These are phyloP conservation scores for Orchestes rusci DNA, from an alignment of 2,888 invertebrate species.

Conservation along the genomic window DNA sequence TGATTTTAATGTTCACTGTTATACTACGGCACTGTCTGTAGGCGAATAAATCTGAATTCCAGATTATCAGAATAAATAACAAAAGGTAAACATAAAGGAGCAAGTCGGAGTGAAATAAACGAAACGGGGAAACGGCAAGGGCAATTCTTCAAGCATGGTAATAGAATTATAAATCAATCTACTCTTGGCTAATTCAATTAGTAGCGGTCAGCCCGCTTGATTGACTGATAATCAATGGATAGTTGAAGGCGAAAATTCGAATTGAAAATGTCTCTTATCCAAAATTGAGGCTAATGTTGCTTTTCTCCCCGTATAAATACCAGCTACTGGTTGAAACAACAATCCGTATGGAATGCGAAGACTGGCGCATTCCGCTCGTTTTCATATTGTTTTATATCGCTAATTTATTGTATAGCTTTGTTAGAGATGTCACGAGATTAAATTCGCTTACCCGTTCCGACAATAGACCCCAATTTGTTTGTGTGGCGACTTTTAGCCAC, in stretches of 20 bases:
- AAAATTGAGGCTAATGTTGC: too few species aligned
- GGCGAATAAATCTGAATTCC: conserved; percentile 11
- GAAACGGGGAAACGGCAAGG: conserved; percentile 11
- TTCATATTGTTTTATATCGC: conserved; percentile 45
- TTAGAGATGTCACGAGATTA: conserved; percentile 41
- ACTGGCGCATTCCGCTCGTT: conserved; percentile 41
- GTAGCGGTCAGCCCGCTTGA: conserved; percentile 28
- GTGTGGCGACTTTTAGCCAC: conserved; percentile 13
- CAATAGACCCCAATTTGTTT: conserved; percentile 20
- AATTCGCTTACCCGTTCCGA: conserved; percentile 31
- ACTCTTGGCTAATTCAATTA: conserved; percentile 32
- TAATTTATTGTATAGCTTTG: conserved; percentile 45
- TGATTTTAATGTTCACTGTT: too few species aligned
- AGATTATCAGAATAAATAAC: conserved; percentile 14
- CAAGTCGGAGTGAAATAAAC: conserved; percentile 10
- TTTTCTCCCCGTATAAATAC: too few species aligned
- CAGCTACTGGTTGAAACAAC: too few species aligned
- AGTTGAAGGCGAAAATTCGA: conserved; percentile 14
- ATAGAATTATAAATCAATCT: conserved; percentile 33
- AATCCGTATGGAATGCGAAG: conserved; percentile 44
- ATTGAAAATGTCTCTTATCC: too few species aligned
- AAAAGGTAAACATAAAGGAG: conserved; percentile 18
- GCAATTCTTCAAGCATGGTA: conserved; percentile 31
- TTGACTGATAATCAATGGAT: conserved; percentile 25
- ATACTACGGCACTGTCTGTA: conserved; percentile 8